Percentiles rank a stretch among this genome's conserved stretches.
These are phyloP conservation scores for Apodemus speciosus DNA, from an alignment of 2,113 vertebrate genomes.

Conservation along the genomic window DNA sequence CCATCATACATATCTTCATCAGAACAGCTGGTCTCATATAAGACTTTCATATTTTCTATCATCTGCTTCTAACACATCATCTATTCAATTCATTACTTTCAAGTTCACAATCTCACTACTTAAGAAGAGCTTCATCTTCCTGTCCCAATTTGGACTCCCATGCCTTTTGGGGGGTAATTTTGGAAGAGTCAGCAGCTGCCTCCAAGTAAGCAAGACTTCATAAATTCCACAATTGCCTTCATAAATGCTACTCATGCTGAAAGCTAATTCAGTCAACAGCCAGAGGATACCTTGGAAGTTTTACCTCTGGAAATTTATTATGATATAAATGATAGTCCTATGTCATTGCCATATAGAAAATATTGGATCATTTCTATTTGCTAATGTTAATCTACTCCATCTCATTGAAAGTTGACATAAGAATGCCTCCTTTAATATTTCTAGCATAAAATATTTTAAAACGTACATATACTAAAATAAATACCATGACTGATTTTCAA, in stretches of 20 bases:
- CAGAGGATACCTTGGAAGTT: background rate
- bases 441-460: constrained; percentile 8
- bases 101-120: constrained; percentile 39
- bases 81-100: constrained; percentile 24
- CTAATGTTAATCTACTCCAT: background rate
- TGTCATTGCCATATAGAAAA: background rate
- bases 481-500: constrained; percentile 26
- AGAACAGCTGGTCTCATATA: background rate
- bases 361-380: background rate
- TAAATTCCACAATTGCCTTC: constrained; percentile 45
- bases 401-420: background rate
- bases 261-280: constrained; percentile 9
- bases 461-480: constrained; percentile 17
- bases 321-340: background rate
- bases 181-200: constrained; percentile 50
- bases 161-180: constrained; percentile 27
- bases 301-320: background rate
- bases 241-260: constrained; percentile 30
- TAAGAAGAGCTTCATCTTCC: constrained; percentile 28
- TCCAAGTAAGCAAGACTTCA: constrained; percentile 42
- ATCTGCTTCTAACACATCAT: constrained; percentile 39
- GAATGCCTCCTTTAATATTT: background rate
- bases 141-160: background rate
- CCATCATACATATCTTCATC: constrained; percentile 16
- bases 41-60: background rate